These are phyloP conservation scores for human DNA, from an alignment of 2,113 vertebrate genomes.

Conservation along the genomic window GRCh38 chr2:132434501-132435000, in stretches of 20 bases:
- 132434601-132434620: not conserved
- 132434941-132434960: not conserved
- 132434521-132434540: not conserved
- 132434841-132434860: not conserved
- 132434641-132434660: not conserved
- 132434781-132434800: not conserved
- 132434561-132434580: not conserved
- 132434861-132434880: not conserved
- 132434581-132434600: not conserved
- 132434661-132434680: not conserved
- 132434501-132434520: not conserved
- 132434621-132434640: not conserved
- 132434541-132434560: not conserved
- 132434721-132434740: not conserved
- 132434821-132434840: not conserved
- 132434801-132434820: not conserved
- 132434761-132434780: not conserved
- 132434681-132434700: not conserved
- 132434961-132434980: not conserved
- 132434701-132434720: not conserved
- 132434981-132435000: not conserved
- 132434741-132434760: not conserved
- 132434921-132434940: not conserved
- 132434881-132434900: not conserved
- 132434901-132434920: not conserved